Evolutionary conservation across 1,140 invertebrate species (phyloP).

Genomic region (Mya arenaria): DNA sequence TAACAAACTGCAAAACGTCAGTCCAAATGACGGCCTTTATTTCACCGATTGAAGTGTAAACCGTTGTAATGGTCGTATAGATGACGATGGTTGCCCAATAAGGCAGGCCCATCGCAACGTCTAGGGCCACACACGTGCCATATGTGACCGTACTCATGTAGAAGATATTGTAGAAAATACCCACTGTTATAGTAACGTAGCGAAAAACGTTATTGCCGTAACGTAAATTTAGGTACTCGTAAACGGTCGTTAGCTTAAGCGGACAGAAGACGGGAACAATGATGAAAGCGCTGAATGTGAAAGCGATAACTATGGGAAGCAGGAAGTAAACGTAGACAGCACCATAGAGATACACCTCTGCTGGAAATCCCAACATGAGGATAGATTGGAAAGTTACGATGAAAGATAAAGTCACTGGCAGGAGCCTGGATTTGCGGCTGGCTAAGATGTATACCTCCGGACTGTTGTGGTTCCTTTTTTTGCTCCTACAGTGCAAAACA

Average conservation of each 20-base stretch:
- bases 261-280: slow-evolving; percentile 22
- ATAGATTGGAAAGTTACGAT: slow-evolving; percentile 22
- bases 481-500: slow-evolving; percentile 9
- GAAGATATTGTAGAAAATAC: not conserved
- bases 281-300: not conserved
- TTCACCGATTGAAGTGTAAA: slow-evolving; percentile 16
- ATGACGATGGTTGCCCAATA: slow-evolving; percentile 1
- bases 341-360: slow-evolving; percentile 19
- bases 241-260: slow-evolving; percentile 17
- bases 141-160: slow-evolving; percentile 1
- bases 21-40: slow-evolving; percentile 24
- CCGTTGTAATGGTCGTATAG: not conserved
- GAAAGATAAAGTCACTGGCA: slow-evolving; percentile 8
- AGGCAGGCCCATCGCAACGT: slow-evolving; percentile 1
- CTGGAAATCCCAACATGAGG: slow-evolving; percentile 13
- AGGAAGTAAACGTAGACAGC: not conserved
- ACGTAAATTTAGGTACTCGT: slow-evolving; percentile 15
- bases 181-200: not conserved
- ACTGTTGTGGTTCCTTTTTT: not conserved
- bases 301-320: not conserved
- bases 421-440: not conserved
- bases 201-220: not conserved
- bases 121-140: not conserved
- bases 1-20: slow-evolving; percentile 1
- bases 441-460: not conserved